These are phyloP conservation scores for Oryzias dopingdopingensis DNA, from an alignment of 2,797 vertebrate genomes.

Conservation along the genomic window DNA sequence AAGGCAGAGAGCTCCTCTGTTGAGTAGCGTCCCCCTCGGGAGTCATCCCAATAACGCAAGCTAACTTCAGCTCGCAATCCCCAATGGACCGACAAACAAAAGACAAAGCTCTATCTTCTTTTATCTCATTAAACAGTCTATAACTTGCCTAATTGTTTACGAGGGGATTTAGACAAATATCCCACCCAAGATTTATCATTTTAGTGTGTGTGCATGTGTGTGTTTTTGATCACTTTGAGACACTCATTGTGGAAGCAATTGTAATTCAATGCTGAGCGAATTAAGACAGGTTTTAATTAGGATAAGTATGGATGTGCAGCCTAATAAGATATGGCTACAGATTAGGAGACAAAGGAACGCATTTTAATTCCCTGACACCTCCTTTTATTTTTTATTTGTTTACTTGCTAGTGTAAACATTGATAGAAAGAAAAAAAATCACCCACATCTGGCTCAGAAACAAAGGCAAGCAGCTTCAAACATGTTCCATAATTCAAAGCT, in stretches of 20 bases:
- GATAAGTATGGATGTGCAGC: slow-evolving; percentile 47
- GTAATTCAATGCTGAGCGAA: slow-evolving; percentile 52
- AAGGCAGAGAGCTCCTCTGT: slow-evolving; percentile 65
- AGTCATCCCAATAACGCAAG: slow-evolving; percentile 63
- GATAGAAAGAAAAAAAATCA: slow-evolving; percentile 20
- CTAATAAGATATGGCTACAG: slow-evolving; percentile 61
- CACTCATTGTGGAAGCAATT: slow-evolving; percentile 34
- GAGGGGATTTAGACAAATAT: slow-evolving; percentile 72
- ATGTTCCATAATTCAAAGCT: slow-evolving; percentile 45
- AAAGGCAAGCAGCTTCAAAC: slow-evolving; percentile 18
- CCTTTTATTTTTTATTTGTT: slow-evolving; percentile 8
- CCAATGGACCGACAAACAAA: slow-evolving; percentile 71
- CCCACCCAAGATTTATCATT: slow-evolving; percentile 63
- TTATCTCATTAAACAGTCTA: slow-evolving; percentile 81
- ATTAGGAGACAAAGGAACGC: slow-evolving; percentile 58
- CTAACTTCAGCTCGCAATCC: slow-evolving; percentile 51
- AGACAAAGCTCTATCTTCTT: slow-evolving; percentile 73
- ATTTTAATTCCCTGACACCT: slow-evolving; percentile 36
- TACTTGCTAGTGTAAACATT: slow-evolving; percentile 25
- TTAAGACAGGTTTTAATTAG: slow-evolving; percentile 70
- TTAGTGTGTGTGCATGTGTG: slow-evolving; percentile 22
- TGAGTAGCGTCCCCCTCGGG: slow-evolving; percentile 52
- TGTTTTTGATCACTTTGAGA: slow-evolving; percentile 17
- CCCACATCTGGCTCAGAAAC: slow-evolving; percentile 31
- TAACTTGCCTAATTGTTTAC: slow-evolving; percentile 80